These are phyloP conservation scores for Stenchaetothrips biformis DNA, from an alignment of 2,888 invertebrate species.

Conservation along the genomic window DNA sequence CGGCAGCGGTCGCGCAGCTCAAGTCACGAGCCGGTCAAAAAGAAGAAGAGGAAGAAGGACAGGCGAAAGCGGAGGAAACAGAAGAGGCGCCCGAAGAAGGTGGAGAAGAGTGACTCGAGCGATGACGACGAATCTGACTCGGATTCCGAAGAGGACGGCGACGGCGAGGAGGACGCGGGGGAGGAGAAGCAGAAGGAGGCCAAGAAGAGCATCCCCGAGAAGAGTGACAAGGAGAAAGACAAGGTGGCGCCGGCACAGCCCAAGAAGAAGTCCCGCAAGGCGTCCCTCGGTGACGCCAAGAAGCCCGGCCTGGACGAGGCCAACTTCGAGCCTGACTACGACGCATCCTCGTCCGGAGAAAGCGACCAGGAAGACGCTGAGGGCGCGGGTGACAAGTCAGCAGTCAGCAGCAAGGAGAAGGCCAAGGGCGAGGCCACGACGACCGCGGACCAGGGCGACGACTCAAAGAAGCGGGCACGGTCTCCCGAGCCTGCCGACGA, in stretches of 20 bases:
- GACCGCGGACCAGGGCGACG: too few species aligned
- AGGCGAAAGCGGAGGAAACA: slow-evolving; percentile 31
- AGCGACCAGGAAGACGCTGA: slow-evolving; percentile 40
- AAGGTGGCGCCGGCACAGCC: slow-evolving; percentile 33
- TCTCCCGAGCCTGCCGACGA: slow-evolving; percentile 30
- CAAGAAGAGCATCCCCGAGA: slow-evolving; percentile 40
- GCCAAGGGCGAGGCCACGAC: slow-evolving; percentile 41
- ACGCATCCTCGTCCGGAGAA: slow-evolving; percentile 52
- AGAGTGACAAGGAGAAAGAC: slow-evolving; percentile 26
- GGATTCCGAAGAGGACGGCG: slow-evolving; percentile 28
- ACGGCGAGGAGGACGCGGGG: slow-evolving; percentile 28
- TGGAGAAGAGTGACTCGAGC: slow-evolving; percentile 25
- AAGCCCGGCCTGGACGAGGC: slow-evolving; percentile 67
- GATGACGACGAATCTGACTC: slow-evolving; percentile 28
- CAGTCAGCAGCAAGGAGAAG: too few species aligned
- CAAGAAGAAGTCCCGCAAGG: slow-evolving; percentile 44
- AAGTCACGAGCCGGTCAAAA: slow-evolving; percentile 33
- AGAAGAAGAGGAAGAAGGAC: slow-evolving; percentile 35
- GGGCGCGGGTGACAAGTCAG: slow-evolving; percentile 33
- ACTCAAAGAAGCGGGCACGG: slow-evolving; percentile 3
- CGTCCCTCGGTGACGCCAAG: slow-evolving; percentile 47
- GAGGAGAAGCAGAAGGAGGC: slow-evolving; percentile 39
- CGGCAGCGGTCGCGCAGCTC: slow-evolving; percentile 9
- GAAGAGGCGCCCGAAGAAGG: slow-evolving; percentile 32
- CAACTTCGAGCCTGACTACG: slow-evolving; percentile 70